A percentile compares a stretch with the other conserved stretches of the same genome.
Evolutionary conservation across 1,140 invertebrate species (phyloP).

Genomic region (Panulirus ornatus): DNA sequence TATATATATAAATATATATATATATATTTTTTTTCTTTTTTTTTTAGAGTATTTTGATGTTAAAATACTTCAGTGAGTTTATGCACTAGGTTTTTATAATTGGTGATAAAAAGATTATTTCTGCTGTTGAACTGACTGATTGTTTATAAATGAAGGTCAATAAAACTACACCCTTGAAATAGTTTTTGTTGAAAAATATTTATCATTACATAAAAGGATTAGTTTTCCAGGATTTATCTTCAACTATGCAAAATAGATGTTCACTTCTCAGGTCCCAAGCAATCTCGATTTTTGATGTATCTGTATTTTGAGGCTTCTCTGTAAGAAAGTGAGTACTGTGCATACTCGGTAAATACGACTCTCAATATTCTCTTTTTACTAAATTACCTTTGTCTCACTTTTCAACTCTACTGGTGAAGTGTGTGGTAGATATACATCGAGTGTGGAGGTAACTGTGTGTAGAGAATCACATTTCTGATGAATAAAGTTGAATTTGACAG

Average conservation of each 20-base stretch:
- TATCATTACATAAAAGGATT: not conserved
- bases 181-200: not conserved
- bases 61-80: constrained; percentile 34
- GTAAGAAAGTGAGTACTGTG: too few relatives aligned
- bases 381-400: too few relatives aligned
- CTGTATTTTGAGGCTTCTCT: too few relatives aligned
- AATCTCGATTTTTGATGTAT: too few relatives aligned
- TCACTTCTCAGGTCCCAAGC: too few relatives aligned
- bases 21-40: constrained; percentile 25
- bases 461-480: too few relatives aligned
- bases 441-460: too few relatives aligned
- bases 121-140: constrained; percentile 35
- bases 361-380: too few relatives aligned
- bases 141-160: constrained; percentile 34
- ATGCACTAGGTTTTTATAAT: constrained; percentile 40
- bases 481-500: too few relatives aligned
- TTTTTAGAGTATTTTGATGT: constrained; percentile 58
- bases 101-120: constrained; percentile 37
- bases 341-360: too few relatives aligned
- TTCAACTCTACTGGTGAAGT: too few relatives aligned
- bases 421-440: too few relatives aligned
- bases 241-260: not conserved
- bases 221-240: not conserved
- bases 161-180: not conserved
- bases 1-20: not conserved